phyloP scores from a whole-genome alignment of 37 sponge, comb jelly and placozoan species.

The Spongilla lacustris region DNA sequence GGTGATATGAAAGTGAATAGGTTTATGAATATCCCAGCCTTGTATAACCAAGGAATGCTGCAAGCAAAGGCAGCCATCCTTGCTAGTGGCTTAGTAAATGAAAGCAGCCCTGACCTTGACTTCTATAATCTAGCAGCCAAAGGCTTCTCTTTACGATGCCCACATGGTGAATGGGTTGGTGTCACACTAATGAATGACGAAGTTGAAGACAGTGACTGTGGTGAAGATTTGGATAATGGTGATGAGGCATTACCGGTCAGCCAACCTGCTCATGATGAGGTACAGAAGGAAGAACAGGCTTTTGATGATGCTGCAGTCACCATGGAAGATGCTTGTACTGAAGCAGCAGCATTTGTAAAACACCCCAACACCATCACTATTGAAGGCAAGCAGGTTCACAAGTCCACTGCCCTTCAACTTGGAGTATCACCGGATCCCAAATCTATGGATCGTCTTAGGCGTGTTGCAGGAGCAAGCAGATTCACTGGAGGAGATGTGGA shows the following conservation, averaged over 20 bases:
- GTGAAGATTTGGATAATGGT: not conserved
- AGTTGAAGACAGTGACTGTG: not conserved
- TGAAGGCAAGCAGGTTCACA: not conserved
- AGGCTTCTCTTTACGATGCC: not conserved
- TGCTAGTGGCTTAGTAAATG: not conserved
- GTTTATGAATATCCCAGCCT: not conserved
- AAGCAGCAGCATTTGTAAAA: not conserved
- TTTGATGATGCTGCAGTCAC: not conserved
- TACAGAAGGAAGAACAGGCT: not conserved
- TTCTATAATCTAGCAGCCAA: not conserved
- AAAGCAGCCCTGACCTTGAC: not conserved
- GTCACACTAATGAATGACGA: not conserved
- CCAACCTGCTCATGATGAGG: not conserved
- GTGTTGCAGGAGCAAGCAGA: not conserved
- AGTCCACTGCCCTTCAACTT: not conserved
- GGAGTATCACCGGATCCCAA: not conserved
- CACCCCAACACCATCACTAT: not conserved
- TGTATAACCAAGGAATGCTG: not conserved
- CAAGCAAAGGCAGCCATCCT: not conserved
- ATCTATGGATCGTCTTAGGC: not conserved
- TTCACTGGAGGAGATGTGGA: not conserved
- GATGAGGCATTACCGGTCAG: not conserved
- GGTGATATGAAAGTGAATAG: not conserved
- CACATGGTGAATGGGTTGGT: not conserved
- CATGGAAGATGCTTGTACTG: conserved; percentile 4